Conservation (phyloP, 2,113 vertebrate species). For the Clarias magur region DNA sequence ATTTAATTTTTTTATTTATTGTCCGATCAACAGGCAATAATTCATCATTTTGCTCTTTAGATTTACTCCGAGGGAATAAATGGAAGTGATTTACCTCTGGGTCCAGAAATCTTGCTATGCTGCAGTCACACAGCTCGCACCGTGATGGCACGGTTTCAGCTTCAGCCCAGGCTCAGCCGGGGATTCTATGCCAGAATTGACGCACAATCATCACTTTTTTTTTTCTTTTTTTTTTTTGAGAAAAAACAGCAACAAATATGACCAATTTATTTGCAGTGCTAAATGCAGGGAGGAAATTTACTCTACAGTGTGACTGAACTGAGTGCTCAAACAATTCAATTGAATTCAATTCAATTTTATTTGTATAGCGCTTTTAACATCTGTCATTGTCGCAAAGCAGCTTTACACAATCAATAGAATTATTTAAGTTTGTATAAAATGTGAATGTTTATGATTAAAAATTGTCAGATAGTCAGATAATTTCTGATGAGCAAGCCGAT, state of each 20-base stretch:
- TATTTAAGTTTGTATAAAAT: too few species aligned
- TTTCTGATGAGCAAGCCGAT: too few species aligned
- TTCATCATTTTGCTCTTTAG: not conserved
- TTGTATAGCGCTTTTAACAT: too few species aligned
- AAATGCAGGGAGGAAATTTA: slow-evolving; percentile 4
- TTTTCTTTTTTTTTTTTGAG: slow-evolving; percentile 4
- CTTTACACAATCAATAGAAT: too few species aligned
- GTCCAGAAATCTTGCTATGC: slow-evolving; percentile 5
- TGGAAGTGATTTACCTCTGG: not conserved
- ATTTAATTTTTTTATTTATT: too few species aligned
- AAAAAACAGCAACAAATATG: slow-evolving; percentile 19
- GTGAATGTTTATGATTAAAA: too few species aligned
- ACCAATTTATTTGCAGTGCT: not conserved
- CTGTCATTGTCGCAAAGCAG: too few species aligned
- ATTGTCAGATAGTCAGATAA: too few species aligned
- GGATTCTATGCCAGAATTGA: slow-evolving; percentile 6
- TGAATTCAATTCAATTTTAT: too few species aligned
- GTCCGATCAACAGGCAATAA: not conserved
- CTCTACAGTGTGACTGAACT: slow-evolving; percentile 13
- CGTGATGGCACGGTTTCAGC: not conserved
- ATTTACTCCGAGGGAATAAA: not conserved
- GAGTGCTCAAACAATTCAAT: not conserved
- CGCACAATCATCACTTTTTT: slow-evolving; percentile 6
- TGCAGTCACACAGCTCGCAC: not conserved
- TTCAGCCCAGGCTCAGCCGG: not conserved